Base-by-base conservation (phyloP, 2,888 invertebrate genomes). In the Cenopis cana region DNA sequence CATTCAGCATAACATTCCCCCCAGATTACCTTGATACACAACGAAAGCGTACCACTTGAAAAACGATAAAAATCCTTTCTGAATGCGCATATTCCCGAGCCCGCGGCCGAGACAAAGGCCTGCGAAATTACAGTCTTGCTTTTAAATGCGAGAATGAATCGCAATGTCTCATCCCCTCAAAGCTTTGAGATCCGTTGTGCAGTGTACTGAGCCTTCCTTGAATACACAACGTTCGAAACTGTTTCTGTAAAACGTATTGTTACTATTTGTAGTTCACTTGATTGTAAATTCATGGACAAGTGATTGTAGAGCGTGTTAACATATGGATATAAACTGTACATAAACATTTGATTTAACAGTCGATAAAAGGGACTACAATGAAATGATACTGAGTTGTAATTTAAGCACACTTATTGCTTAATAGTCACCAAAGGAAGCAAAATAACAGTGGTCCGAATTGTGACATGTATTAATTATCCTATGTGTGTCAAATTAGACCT, bases 101-200 rank as follows among this genome's bases (percentile, higher is more conserved):
- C 81, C 80, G 76, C 81, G 79, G 73, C 76, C 78, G 82, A 89
- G 88, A 93, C 92, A 93, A 92, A 92, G 92, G 89, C 87, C 87
- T 89, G 89, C 85, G 84, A 91, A 91, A 93, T 93, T 92, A 91
- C 89, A 90, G 88, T 88, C 90, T 89, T 89, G 89, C 91, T 93
- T 93, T 92, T 90, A 92, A 92, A 90, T 89, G 90, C 89, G 89
- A 84, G 90, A 89, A 90, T 91, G 92, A 92, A 90, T 91, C 88
- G 87, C 90, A 87, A 87, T 89, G 91, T 90, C 91, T 89, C 90
- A 84, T 89, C 85, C 87, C 86, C 86, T 91, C 91, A 91, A 90
- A 91, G 91, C 90, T 88, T 88, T 87, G 86, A 88, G 82, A 82
- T 83, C 82, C 79, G 82, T 80, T 83, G 84, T 84, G 84, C 80